Percentiles rank a stretch among this genome's conserved stretches.
phyloP scores from a whole-genome alignment of 2,888 invertebrate genomes.

The Julus scandinavius region DNA sequence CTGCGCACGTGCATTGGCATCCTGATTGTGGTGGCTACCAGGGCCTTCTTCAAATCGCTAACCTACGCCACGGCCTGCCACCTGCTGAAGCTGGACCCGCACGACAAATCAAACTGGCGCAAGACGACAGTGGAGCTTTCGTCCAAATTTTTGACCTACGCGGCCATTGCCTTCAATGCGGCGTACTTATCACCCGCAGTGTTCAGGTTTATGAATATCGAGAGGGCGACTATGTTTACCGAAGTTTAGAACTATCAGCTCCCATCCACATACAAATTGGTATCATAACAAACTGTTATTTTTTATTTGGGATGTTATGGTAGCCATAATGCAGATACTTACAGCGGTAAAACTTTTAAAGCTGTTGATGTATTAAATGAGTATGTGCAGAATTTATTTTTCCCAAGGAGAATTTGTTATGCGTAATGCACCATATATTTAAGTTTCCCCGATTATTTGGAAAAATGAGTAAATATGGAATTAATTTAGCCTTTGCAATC shows the following conservation, averaged over 20 bases:
- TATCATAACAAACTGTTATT: not conserved
- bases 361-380: not conserved
- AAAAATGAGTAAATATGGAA: no score
- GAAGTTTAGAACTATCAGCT: constrained; percentile 74
- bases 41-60: constrained; percentile 75
- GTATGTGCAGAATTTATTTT: not conserved
- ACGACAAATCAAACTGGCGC: constrained; percentile 69
- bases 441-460: no score
- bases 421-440: no score
- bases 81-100: constrained; percentile 75
- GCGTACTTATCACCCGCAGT: constrained; percentile 81
- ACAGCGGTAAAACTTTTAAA: not conserved
- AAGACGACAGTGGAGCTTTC: constrained; percentile 83
- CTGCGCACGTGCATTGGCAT: constrained; percentile 81
- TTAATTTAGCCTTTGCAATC: no score
- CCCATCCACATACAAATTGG: not conserved
- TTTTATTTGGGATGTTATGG: not conserved
- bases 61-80: constrained; percentile 78
- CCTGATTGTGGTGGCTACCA: constrained; percentile 76
- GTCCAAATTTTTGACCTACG: constrained; percentile 84
- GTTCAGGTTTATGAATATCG: constrained; percentile 80
- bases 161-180: constrained; percentile 81
- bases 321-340: not conserved
- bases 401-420: no score
- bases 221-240: constrained; percentile 84